phyloP scores from a whole-genome alignment of 37 sponge, comb jelly and placozoan genomes.

The Ephydatia muelleri region DNA sequence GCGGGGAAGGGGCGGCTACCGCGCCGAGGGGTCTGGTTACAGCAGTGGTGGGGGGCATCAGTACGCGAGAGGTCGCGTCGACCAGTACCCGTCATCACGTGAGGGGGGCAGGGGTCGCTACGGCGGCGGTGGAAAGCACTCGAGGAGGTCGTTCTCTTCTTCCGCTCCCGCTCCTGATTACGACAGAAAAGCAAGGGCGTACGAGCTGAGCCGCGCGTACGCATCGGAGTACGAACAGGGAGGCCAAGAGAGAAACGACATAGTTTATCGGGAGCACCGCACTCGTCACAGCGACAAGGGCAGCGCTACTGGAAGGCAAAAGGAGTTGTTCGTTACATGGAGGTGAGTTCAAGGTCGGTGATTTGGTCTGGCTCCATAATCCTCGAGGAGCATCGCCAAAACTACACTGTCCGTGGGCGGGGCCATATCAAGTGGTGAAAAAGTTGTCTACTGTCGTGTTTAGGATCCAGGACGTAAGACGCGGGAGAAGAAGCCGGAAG shows the following conservation, averaged over 20 bases:
- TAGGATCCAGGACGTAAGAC: constrained; percentile 16
- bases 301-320: background rate
- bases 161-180: too few species aligned
- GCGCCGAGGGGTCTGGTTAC: too few species aligned
- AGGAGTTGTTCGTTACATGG: constrained; percentile 28
- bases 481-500: background rate
- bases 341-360: background rate
- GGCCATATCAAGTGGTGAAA: constrained; percentile 30
- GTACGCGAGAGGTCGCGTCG: background rate
- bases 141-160: background rate
- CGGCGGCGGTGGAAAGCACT: background rate
- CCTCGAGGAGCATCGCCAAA: constrained; percentile 7
- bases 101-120: background rate
- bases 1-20: too few species aligned
- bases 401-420: constrained; percentile 39
- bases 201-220: too few species aligned
- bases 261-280: too few species aligned
- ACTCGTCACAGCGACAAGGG: too few species aligned
- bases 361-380: constrained; percentile 20
- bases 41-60: too few species aligned
- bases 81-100: too few species aligned
- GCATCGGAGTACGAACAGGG: too few species aligned
- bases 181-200: too few species aligned
- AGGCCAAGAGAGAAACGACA: too few species aligned
- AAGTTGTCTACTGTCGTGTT: constrained; percentile 18